Conservation (phyloP, 2,888 invertebrate genomes). For the Acronicta aceris region DNA sequence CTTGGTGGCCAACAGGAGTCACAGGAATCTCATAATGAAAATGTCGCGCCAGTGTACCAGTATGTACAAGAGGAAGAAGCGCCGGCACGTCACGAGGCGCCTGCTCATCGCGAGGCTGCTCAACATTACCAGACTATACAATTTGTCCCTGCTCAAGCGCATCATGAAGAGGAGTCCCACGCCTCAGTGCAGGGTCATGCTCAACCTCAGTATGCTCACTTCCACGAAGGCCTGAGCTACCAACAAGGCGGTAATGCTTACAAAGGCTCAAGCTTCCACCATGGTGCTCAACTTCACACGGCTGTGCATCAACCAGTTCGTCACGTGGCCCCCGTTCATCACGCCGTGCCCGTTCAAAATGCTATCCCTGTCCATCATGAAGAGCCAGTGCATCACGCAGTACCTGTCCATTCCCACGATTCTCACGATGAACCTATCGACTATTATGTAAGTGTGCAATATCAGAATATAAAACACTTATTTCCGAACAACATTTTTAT, state of each 20-base stretch:
- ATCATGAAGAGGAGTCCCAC: constrained; percentile 58
- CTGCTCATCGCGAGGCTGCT: constrained; percentile 46
- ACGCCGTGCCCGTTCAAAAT: constrained; percentile 4
- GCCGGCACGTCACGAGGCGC: constrained; percentile 43
- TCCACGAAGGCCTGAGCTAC: constrained; percentile 46
- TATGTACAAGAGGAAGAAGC: constrained; percentile 65
- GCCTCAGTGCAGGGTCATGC: constrained; percentile 15
- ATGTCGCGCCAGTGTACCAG: constrained; percentile 72
- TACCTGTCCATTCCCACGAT: constrained; percentile 51
- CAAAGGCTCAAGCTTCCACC: constrained; percentile 32
- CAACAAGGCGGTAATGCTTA: constrained; percentile 37
- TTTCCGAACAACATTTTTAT: constrained; percentile 66
- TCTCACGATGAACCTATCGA: constrained; percentile 78
- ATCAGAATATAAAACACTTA: constrained; percentile 63
- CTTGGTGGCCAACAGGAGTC: constrained; percentile 67
- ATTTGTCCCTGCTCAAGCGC: constrained; percentile 55
- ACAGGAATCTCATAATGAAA: constrained; percentile 66
- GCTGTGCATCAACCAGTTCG: not conserved
- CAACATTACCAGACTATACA: constrained; percentile 55
- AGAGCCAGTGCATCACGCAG: constrained; percentile 5
- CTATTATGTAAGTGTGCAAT: constrained; percentile 83
- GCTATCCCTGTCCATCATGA: not conserved
- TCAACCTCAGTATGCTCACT: constrained; percentile 45
- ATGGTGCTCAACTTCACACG: constrained; percentile 36
- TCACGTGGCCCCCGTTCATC: not conserved